Evolutionary conservation across 2,113 vertebrate species (phyloP), one percentile per base, ranked within the genome.

Genomic region (Dasypus novemcinctus): DNA sequence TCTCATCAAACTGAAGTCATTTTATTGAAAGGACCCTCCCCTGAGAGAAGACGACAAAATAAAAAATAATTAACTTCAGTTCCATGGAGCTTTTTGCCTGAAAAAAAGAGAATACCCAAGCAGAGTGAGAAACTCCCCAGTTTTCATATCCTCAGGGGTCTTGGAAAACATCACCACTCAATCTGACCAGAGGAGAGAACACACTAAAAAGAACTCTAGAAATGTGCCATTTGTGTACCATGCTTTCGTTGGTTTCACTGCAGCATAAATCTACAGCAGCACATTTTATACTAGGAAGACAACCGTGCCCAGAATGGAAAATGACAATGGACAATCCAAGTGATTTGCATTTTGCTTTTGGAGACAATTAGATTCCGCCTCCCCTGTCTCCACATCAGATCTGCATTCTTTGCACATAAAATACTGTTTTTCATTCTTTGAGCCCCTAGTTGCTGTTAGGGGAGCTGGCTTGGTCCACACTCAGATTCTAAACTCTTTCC

Each of bases 31-130:
- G 61, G 61, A 78, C 25, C 17, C n/a, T n/a, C 79, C 57, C 87
- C 88, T 64, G 66, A 31, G 49, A 49, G 93, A 90, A 36, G 64
- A 95, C 83, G 61, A 93, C 38, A 63, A 81, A 90, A 87, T 94
- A 75, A 89, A 95, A 92, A 79, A 49, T 87, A 9, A 93, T 92
- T 10, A 41, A 27, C 54, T 90, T 87, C 66, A 1, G 81, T 31
- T 87, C 69, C 38, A 29, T 2, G 43, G 87, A 6, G 84, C 14
- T 76, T 36, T 74, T 81, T 87, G 85, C 93, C 96, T 84, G 59
- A 21, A 92, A 69, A 84, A 87, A 64, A 90, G 69, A 89, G 64
- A 59, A 31, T 64, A 23, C 52, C 41, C 17, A 54, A 52, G 57
- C 41, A 71, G 49, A 64, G 63, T 38, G n/a, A 59, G 75, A 83